phyloP scores from a whole-genome alignment of 2,888 invertebrate genomes.

The Megamerina dolium region DNA sequence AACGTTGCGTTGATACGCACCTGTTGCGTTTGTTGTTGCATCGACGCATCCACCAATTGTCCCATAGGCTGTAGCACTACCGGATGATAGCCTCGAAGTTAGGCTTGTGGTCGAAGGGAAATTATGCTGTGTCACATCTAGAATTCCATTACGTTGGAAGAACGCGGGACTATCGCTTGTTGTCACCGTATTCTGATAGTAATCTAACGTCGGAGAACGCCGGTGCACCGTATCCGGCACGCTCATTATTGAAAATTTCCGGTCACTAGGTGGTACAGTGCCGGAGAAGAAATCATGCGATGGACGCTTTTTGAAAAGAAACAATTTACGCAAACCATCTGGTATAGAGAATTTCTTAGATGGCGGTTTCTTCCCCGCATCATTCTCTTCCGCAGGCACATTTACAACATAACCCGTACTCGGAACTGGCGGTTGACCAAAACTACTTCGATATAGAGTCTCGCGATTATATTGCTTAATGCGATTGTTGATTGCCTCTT shows the following conservation, averaged over 20 bases:
- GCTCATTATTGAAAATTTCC: slow-evolving; percentile 40
- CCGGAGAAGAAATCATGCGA: slow-evolving; percentile 32
- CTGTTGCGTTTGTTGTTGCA: slow-evolving; percentile 24
- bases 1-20: slow-evolving; percentile 30
- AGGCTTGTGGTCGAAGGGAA: slow-evolving; percentile 23
- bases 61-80: slow-evolving; percentile 1
- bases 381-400: slow-evolving; percentile 28
- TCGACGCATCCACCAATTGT: slow-evolving; percentile 20
- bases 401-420: slow-evolving; percentile 29
- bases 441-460: slow-evolving; percentile 26
- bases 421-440: slow-evolving; percentile 18
- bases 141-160: not conserved
- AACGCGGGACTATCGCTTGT: slow-evolving; percentile 10
- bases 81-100: slow-evolving; percentile 14
- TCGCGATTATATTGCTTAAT: slow-evolving; percentile 32
- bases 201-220: slow-evolving; percentile 27
- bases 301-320: slow-evolving; percentile 42
- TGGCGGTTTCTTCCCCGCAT: slow-evolving; percentile 22
- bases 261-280: slow-evolving; percentile 21
- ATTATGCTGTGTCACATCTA: too few species aligned
- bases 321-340: slow-evolving; percentile 42
- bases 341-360: slow-evolving; percentile 45
- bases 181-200: slow-evolving; percentile 40
- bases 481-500: slow-evolving; percentile 45
- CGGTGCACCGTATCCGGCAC: slow-evolving; percentile 36